Evolutionary conservation across 2,113 vertebrate genomes (phyloP).

Genomic region (Pelobates fuscus): DNA sequence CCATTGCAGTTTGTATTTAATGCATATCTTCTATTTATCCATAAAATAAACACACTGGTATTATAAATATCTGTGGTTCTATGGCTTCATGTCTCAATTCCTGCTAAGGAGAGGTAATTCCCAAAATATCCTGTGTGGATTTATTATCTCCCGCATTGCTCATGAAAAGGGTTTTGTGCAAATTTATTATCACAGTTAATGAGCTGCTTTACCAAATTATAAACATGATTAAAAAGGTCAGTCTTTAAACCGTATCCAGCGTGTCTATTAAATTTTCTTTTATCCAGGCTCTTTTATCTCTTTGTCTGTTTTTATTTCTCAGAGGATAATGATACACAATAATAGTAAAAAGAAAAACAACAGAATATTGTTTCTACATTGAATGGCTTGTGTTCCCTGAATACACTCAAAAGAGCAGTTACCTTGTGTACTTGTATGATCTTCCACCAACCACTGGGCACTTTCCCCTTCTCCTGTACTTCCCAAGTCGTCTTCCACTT

Average conservation of each 20-base stretch:
- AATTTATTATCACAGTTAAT: constrained; percentile 4
- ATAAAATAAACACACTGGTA: too few relatives aligned
- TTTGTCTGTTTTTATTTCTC: background rate
- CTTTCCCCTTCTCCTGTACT: constrained; percentile 33
- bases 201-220: constrained; percentile 2
- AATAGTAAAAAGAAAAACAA: background rate
- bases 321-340: background rate
- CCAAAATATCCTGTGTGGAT: background rate
- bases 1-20: too few relatives aligned
- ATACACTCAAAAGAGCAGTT: background rate
- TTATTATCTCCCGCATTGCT: background rate
- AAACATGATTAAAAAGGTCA: background rate
- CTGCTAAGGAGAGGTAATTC: background rate
- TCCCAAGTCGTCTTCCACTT: constrained; percentile 9
- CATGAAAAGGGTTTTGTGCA: background rate
- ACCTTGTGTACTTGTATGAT: constrained; percentile 40
- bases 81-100: background rate
- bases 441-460: constrained; percentile 39
- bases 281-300: background rate
- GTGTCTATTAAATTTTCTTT: background rate
- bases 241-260: background rate
- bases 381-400: too few relatives aligned
- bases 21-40: too few relatives aligned
- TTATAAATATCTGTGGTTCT: too few relatives aligned
- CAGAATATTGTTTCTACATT: background rate